Conservation (phyloP, 2,797 vertebrate genomes). For the Neostethus bicornis region DNA sequence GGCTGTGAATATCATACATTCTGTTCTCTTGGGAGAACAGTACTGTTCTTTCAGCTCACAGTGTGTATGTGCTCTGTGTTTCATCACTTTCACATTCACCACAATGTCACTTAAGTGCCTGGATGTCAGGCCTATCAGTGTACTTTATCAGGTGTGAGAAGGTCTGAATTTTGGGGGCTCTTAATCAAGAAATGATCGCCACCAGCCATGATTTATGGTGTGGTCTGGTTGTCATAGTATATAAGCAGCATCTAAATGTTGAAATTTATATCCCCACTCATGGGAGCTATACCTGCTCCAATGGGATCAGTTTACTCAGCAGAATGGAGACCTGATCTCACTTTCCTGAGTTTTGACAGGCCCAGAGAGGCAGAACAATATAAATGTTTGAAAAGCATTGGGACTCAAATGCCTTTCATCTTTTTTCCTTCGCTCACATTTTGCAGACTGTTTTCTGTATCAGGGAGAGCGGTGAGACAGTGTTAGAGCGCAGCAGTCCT, state of each 20-base stretch:
- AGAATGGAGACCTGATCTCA: constrained; percentile 58
- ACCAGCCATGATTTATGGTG: constrained; percentile 68
- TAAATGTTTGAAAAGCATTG: constrained; percentile 69
- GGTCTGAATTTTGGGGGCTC: constrained; percentile 50
- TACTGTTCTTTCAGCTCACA: constrained; percentile 52
- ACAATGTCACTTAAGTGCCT: constrained; percentile 63
- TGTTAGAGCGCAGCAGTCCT: constrained; percentile 44
- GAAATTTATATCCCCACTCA: constrained; percentile 53
- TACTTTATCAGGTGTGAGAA: constrained; percentile 74
- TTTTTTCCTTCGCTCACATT: constrained; percentile 57
- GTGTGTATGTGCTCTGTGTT: constrained; percentile 77
- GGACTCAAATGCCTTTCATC: constrained; percentile 66
- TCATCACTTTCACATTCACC: constrained; percentile 79
- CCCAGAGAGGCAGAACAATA: constrained; percentile 65
- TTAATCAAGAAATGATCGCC: constrained; percentile 74
- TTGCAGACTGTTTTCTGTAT: constrained; percentile 59
- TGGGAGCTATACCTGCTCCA: constrained; percentile 58
- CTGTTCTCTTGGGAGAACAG: constrained; percentile 58
- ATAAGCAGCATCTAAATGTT: constrained; percentile 63
- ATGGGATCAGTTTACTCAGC: constrained; percentile 51
- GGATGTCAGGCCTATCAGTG: constrained; percentile 59
- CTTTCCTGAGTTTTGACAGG: constrained; percentile 64
- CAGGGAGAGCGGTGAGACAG: constrained; percentile 55
- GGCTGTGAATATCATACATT: constrained; percentile 63
- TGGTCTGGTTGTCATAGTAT: constrained; percentile 60